These are phyloP conservation scores for Tetranychus piercei DNA, from an alignment of 2,888 invertebrate species.

Conservation along the genomic window DNA sequence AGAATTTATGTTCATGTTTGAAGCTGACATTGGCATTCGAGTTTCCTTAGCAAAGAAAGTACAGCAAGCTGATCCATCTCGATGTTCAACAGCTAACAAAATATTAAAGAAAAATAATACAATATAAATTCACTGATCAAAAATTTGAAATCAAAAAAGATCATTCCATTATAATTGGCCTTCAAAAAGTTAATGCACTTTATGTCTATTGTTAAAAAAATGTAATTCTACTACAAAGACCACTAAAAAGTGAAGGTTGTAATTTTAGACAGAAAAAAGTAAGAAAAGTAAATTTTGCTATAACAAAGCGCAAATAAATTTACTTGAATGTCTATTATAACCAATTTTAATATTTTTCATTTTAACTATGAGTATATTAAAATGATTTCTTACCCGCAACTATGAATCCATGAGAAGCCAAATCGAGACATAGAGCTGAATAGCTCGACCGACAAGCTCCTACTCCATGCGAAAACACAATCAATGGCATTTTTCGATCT, in stretches of 20 bases:
- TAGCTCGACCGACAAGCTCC: slow-evolving; percentile 45
- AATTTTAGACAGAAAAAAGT: no score
- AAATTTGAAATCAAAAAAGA: no score
- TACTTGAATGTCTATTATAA: no score
- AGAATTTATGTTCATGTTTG: slow-evolving; percentile 18
- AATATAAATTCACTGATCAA: background rate
- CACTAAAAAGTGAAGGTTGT: no score
- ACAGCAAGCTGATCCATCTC: slow-evolving; percentile 27
- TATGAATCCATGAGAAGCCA: slow-evolving; percentile 47
- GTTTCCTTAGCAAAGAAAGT: slow-evolving; percentile 23
- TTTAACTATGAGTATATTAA: slow-evolving; percentile 35
- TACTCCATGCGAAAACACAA: slow-evolving; percentile 48
- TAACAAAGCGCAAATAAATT: no score
- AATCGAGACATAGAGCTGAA: slow-evolving; percentile 42
- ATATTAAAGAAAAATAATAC: no score
- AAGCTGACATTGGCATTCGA: slow-evolving; percentile 16
- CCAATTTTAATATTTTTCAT: no score
- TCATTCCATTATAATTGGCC: no score
- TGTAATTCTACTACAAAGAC: no score
- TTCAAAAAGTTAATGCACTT: no score
- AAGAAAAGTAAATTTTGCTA: no score
- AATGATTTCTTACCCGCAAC: slow-evolving; percentile 42
- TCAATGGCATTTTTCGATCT: slow-evolving; percentile 34
- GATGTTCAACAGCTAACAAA: slow-evolving; percentile 20
- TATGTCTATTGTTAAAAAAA: no score